Percentiles rank a stretch among this genome's conserved stretches.
Evolutionary conservation across 2,113 vertebrate species (phyloP).

Genomic region (Thunnus maccoyii): DNA sequence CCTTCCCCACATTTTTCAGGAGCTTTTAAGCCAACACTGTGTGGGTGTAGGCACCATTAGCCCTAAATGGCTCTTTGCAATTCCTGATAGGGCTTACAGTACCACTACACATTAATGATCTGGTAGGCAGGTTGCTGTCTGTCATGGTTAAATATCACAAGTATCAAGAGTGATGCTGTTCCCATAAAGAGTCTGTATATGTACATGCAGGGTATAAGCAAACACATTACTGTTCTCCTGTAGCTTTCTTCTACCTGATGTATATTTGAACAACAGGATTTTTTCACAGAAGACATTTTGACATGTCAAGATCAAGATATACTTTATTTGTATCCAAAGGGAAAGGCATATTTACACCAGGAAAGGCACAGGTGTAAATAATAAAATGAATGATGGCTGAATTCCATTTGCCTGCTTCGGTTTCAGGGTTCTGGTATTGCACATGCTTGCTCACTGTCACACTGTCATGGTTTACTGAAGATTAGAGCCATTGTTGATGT

Average conservation of each 20-base stretch:
- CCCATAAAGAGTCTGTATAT: too few species aligned
- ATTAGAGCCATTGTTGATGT: not conserved
- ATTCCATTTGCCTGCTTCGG: not conserved
- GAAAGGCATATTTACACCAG: not conserved
- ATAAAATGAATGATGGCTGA: not conserved
- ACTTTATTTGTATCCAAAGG: too few species aligned
- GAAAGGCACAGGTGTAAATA: not conserved
- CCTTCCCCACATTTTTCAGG: conserved; percentile 59
- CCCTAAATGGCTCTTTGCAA: conserved; percentile 44
- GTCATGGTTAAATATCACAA: not conserved
- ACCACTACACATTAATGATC: not conserved
- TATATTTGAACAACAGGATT: not conserved
- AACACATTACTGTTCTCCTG: not conserved
- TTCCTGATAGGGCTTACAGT: conserved; percentile 19
- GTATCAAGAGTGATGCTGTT: too few species aligned
- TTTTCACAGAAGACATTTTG: not conserved
- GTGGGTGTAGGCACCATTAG: conserved; percentile 65
- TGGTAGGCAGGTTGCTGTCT: not conserved
- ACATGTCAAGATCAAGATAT: not conserved
- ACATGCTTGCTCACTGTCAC: not conserved
- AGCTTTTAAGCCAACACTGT: conserved; percentile 49
- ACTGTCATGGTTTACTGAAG: not conserved
- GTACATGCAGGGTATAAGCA: not conserved
- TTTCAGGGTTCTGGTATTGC: not conserved
- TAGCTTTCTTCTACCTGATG: too few species aligned